phyloP scores from a whole-genome alignment of 2,797 vertebrate genomes.

The Smutsia gigantea region DNA sequence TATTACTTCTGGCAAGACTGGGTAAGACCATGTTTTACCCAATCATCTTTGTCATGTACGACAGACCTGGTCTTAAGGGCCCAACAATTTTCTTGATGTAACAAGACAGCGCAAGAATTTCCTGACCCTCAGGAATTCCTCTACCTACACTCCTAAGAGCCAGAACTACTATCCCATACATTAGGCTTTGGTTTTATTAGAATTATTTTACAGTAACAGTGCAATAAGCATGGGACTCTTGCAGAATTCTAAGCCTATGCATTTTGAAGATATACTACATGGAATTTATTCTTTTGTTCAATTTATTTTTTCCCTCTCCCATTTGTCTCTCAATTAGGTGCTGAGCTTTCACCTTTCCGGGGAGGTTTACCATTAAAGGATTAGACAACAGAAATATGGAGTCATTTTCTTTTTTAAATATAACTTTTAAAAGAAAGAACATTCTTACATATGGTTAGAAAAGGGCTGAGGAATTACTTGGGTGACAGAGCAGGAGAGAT shows the following conservation, averaged over 20 bases:
- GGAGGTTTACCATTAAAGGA: neutral
- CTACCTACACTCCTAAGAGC: neutral
- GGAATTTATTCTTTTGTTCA: neutral
- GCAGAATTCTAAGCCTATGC: neutral
- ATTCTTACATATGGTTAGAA: neutral
- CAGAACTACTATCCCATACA: neutral
- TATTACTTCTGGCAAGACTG: neutral
- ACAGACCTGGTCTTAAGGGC: neutral
- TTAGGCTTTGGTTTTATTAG: neutral
- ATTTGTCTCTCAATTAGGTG: neutral
- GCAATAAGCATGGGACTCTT: neutral
- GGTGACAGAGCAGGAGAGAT: neutral
- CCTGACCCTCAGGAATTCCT: neutral
- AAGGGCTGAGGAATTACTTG: neutral
- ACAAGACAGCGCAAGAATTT: neutral
- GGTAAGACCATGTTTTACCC: neutral
- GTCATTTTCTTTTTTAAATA: neutral
- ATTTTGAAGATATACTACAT: neutral
- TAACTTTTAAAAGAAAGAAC: neutral
- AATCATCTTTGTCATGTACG: neutral
- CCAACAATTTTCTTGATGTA: neutral
- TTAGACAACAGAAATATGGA: neutral
- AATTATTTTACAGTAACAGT: neutral
- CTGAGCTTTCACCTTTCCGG: neutral
- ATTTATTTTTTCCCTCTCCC: neutral